Evolutionary conservation across 35 echinoderm and acorn worm genomes (phyloP), one percentile per base, ranked within the genome.

Genomic region (Apostichopus californicus): DNA sequence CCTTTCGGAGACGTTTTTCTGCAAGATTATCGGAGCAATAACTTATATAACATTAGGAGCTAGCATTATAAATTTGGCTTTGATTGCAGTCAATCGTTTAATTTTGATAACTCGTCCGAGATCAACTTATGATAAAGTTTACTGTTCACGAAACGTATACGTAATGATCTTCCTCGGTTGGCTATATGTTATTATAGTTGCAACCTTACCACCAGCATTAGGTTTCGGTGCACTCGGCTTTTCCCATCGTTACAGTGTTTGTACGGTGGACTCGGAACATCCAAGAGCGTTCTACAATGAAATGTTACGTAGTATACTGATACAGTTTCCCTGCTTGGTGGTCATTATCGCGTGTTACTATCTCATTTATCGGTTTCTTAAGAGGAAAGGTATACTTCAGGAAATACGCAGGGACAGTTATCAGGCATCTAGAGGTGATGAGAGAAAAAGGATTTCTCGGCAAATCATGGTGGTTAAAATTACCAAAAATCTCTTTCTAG

Each of bases 401-500:
- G 46, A 15, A 83, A 83, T 55, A 83, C 54, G 7, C 58, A 11
- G 5, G 90, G 72, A 59, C 5, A 8, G 24, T 13, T 34, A 5
- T 61, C 64, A 63, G 23, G 21, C 55, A 57, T 24, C 85, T 17
- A 18, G 0, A 14, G 80, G 11, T 9, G 10, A 55, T 12, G 13
- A 13, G 34, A 55, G 21, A 13, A 54, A 57, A 56, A 56, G 54
- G 10, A 56, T 12, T 56, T 55, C 13, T 18, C 28, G 54, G 57
- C 94, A 95, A 28, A 34, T 34, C 28, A 34, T 34, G 28, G 28
- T 34, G 28, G 59, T 90, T 10, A 61, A 78, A 89, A 90, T 95
- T n/a, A 95, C 94, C 34, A 91, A 93, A 78, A 96, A 96, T 46
- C 56, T 96, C 11, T 96, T 96, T 73, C 22, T 93, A 10, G 91